These are phyloP conservation scores for Uria aalge DNA, from an alignment of 2,113 vertebrate species.

Conservation along the genomic window DNA sequence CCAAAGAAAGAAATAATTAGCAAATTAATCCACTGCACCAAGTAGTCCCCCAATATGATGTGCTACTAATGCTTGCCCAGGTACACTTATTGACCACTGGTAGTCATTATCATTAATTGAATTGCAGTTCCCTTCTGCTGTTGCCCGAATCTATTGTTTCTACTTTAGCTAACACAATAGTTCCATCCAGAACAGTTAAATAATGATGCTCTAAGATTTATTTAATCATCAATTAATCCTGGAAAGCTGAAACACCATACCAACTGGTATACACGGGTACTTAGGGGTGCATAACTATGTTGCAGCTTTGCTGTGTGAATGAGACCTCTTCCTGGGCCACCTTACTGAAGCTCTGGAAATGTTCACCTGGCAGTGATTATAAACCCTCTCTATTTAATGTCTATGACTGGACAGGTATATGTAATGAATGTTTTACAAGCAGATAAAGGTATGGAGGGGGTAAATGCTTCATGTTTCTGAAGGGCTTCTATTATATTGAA, in stretches of 20 bases:
- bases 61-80: background rate
- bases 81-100: background rate
- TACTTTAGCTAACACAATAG: background rate
- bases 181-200: background rate
- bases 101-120: constrained; percentile 19
- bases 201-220: background rate
- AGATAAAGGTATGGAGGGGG: background rate
- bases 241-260: background rate
- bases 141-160: background rate
- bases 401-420: background rate
- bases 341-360: background rate
- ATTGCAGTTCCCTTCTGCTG: background rate
- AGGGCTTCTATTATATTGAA: background rate
- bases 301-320: background rate
- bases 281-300: background rate
- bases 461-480: background rate
- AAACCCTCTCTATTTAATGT: background rate
- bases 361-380: background rate
- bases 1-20: background rate
- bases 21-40: background rate
- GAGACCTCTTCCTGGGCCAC: background rate
- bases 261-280: background rate
- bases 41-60: background rate
- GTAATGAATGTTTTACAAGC: background rate
- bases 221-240: background rate